Evolutionary conservation across 2,888 invertebrate genomes (phyloP).

Genomic region (Anticlea derivata): DNA sequence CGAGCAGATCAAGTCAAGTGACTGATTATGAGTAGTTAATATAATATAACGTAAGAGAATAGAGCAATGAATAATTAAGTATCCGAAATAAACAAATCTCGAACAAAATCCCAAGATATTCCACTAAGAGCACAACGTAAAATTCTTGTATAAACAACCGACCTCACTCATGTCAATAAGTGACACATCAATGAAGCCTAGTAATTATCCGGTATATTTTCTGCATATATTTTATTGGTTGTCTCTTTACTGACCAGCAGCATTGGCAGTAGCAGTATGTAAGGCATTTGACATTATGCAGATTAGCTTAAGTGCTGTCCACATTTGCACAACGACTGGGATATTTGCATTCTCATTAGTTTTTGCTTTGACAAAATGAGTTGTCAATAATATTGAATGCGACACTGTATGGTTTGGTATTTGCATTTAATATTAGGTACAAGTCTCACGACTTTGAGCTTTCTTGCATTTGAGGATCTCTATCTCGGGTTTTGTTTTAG

Average conservation of each 20-base stretch:
- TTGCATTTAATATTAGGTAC: too few relatives aligned
- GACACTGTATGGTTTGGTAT: neutral
- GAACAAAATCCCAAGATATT: slow-evolving; percentile 8
- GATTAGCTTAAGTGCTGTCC: slow-evolving; percentile 58
- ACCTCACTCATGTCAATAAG: slow-evolving; percentile 28
- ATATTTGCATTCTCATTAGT: slow-evolving; percentile 72
- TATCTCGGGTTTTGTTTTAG: too few relatives aligned
- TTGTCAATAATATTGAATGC: slow-evolving; percentile 48
- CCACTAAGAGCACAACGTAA: slow-evolving; percentile 15
- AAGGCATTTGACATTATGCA: slow-evolving; percentile 72
- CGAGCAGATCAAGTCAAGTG: too few relatives aligned
- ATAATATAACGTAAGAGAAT: too few relatives aligned
- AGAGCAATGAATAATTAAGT: too few relatives aligned
- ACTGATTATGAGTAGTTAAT: too few relatives aligned
- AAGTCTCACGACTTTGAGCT: too few relatives aligned
- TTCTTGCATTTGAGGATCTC: too few relatives aligned
- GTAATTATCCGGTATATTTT: slow-evolving; percentile 26
- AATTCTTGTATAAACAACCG: slow-evolving; percentile 18
- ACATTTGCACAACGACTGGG: slow-evolving; percentile 62
- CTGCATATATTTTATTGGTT: slow-evolving; percentile 21
- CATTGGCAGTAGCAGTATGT: slow-evolving; percentile 71
- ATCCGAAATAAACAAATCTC: too few relatives aligned
- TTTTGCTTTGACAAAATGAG: slow-evolving; percentile 67
- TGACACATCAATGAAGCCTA: slow-evolving; percentile 25
- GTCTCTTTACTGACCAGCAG: slow-evolving; percentile 37